Evolutionary conservation across 2,888 invertebrate genomes (phyloP), one percentile per base, ranked within the genome.

Genomic region (Tridacna gigas): DNA sequence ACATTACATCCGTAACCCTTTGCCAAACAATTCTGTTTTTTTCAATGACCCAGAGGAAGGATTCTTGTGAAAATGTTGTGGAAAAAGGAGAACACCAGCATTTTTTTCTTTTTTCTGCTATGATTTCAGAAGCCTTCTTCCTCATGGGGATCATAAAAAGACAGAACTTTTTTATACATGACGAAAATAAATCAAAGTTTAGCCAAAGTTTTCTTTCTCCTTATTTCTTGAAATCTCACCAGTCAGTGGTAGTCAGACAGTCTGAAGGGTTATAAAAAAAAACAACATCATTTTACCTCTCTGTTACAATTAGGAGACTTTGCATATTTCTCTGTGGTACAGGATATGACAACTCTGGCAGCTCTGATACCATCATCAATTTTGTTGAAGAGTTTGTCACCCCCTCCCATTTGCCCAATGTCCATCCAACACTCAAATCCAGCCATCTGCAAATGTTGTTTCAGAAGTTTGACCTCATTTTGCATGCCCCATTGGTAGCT

Each of bases 341-440:
- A 88, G 51, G 80, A 83, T 11, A 88, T 78, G 20, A 88, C 66
- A 25, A 94, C 89, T 86, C 93, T 94, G 12, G 93, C 93, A 78
- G 61, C 88, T 25, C 88, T 26, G 4, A 94, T 92, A 9, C 94
- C 94, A 20, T 84, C 78, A 86, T 94, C 94, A 60, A 94, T 94
- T 81, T 94, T 94, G 71, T 91, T 91, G 84, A 92, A 94, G 63
- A 94, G 88, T 80, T 94, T 94, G 86, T 94, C 94, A 22, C 94
- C 94, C 0, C 94, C 94, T 22, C 94, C 94, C 94, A 94, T 94
- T 86, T 94, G 94, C 51, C 94, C 94, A 66, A 93, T 91, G 85
- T 94, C 94, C 92, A 94, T 91, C 94, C 94, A 94, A 81, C 93
- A 93, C 51, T 89, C 88, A 81, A 91, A 94, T 18, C 94, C 94